phyloP scores from a whole-genome alignment of 2,797 vertebrate species.

The Taeniopygia guttata region DNA sequence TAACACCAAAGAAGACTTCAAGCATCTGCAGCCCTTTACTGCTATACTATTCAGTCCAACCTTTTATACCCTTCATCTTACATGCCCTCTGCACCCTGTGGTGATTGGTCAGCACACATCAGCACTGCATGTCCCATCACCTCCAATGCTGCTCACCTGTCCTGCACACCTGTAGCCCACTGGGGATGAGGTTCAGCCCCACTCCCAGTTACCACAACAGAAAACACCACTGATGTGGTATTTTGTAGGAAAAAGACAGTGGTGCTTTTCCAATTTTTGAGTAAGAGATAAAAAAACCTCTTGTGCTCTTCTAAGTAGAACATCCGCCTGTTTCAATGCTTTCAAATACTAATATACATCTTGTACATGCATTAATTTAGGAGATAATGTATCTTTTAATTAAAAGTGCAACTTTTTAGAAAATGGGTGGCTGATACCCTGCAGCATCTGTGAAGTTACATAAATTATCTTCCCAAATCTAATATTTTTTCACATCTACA shows the following conservation, averaged over 20 bases:
- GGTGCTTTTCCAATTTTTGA: neutral
- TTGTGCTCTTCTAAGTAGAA: neutral
- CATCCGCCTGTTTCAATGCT: neutral
- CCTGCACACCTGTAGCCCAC: neutral
- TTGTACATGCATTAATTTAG: neutral
- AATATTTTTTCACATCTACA: neutral
- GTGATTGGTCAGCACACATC: neutral
- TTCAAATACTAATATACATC: neutral
- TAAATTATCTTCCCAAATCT: neutral
- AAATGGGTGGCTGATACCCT: neutral
- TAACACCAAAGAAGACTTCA: neutral
- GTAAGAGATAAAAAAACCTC: neutral
- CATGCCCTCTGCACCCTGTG: neutral
- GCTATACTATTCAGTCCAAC: neutral
- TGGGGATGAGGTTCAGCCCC: neutral
- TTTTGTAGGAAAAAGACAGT: neutral
- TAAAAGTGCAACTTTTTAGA: neutral
- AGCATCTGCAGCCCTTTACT: neutral
- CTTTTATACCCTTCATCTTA: neutral
- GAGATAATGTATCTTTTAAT: slow-evolving; percentile 23
- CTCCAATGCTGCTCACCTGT: neutral
- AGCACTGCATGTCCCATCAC: accelerated
- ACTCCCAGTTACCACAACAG: neutral
- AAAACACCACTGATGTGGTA: neutral
- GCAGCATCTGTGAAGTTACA: neutral